phyloP scores from a whole-genome alignment of 2,888 invertebrate species.

The Pollenia labialis region DNA sequence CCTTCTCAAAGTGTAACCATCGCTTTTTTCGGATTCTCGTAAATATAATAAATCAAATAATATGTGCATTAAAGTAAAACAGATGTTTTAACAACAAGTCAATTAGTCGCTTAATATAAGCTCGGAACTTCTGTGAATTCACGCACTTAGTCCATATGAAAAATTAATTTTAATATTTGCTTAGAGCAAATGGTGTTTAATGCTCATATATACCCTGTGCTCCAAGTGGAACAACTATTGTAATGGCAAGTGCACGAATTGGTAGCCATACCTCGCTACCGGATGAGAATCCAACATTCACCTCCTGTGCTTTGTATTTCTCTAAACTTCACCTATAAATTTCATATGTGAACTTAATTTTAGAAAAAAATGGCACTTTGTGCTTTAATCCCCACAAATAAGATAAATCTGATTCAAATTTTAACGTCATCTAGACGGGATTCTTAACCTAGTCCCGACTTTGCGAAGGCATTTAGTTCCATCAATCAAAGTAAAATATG shows the following conservation, averaged over 20 bases:
- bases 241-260: too few species aligned
- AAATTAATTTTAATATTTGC: background rate
- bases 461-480: too few species aligned
- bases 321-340: background rate
- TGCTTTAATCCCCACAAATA: too few species aligned
- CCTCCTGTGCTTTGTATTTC: slow-evolving; percentile 13
- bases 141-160: background rate
- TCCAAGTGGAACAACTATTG: background rate
- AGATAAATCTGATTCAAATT: too few species aligned
- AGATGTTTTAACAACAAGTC: background rate
- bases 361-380: too few species aligned
- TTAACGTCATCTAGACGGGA: too few species aligned
- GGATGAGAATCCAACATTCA: slow-evolving; percentile 1
- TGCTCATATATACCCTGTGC: background rate
- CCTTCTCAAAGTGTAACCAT: background rate
- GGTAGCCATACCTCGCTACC: slow-evolving; percentile 21
- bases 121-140: background rate
- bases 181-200: background rate
- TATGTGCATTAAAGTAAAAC: background rate
- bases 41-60: too few species aligned
- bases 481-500: too few species aligned
- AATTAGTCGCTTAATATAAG: background rate
- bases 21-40: background rate
- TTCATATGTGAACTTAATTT: slow-evolving; percentile 10
- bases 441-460: too few species aligned